These are phyloP conservation scores for Lagria hirta DNA, from an alignment of 2,888 invertebrate species.

Conservation along the genomic window DNA sequence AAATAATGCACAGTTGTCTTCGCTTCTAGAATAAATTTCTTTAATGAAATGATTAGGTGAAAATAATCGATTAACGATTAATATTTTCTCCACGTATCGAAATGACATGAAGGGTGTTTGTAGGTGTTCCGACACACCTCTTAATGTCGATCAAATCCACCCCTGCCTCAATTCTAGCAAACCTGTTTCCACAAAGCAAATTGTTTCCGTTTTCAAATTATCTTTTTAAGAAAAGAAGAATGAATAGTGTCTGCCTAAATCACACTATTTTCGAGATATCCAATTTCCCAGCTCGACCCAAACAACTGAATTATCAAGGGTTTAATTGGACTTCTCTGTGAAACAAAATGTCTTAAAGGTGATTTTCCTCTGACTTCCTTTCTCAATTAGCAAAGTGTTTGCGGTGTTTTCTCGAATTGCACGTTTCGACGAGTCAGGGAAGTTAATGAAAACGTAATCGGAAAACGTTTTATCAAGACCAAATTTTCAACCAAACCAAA, in stretches of 20 bases:
- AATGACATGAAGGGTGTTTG: too few relatives aligned
- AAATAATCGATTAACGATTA: too few relatives aligned
- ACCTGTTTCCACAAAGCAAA: slow-evolving; percentile 10
- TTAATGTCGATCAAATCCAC: too few relatives aligned
- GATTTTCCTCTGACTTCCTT: slow-evolving; percentile 37
- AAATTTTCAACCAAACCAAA: slow-evolving; percentile 5
- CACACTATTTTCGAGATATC: slow-evolving; percentile 20
- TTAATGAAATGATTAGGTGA: too few relatives aligned
- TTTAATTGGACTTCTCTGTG: slow-evolving; percentile 18
- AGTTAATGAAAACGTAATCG: slow-evolving; percentile 50
- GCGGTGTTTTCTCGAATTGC: slow-evolving; percentile 48
- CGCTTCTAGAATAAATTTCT: too few relatives aligned
- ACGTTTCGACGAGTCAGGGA: slow-evolving; percentile 49
- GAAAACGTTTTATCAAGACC: slow-evolving; percentile 32
- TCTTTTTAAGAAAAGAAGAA: slow-evolving; percentile 14
- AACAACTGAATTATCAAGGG: slow-evolving; percentile 20
- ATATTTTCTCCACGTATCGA: too few relatives aligned
- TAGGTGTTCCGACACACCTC: too few relatives aligned
- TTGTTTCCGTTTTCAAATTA: slow-evolving; percentile 11
- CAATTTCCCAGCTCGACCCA: slow-evolving; percentile 19
- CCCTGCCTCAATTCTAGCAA: too few relatives aligned
- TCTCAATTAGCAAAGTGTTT: slow-evolving; percentile 47
- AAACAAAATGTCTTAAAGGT: slow-evolving; percentile 26
- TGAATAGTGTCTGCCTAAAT: slow-evolving; percentile 7
- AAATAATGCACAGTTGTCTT: too few relatives aligned